These are phyloP conservation scores for Lampris megalopsis DNA, from an alignment of 2,113 vertebrate species.

Conservation along the genomic window DNA sequence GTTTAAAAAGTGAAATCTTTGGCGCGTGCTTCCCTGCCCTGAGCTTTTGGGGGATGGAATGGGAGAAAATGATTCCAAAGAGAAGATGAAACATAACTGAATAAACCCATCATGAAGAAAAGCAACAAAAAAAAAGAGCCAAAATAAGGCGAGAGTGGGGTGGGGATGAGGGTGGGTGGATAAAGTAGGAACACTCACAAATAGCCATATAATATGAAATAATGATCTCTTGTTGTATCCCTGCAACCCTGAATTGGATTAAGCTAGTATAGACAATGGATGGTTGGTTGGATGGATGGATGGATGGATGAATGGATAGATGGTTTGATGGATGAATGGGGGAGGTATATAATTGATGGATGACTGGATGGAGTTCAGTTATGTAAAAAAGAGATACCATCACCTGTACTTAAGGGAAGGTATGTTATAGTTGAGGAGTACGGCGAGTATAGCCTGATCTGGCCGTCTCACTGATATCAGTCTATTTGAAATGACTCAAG, in stretches of 20 bases:
- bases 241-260: neutral
- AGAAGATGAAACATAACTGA: slow-evolving; percentile 19
- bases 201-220: too few relatives aligned
- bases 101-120: slow-evolving; percentile 15
- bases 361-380: neutral
- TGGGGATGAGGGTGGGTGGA: neutral
- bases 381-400: neutral
- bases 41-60: slow-evolving; percentile 29
- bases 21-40: slow-evolving; percentile 18
- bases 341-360: neutral
- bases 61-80: slow-evolving; percentile 21
- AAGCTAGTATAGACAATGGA: too few relatives aligned
- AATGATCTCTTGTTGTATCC: neutral
- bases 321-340: neutral
- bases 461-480: neutral
- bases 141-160: neutral
- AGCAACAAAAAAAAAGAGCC: slow-evolving; percentile 6
- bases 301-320: too few relatives aligned
- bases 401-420: neutral
- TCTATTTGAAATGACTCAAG: slow-evolving; percentile 59
- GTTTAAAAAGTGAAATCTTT: slow-evolving; percentile 32
- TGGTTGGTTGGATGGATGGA: too few relatives aligned
- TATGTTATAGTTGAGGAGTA: neutral
- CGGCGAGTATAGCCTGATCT: neutral
- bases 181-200: neutral